These are phyloP conservation scores for Planiliza haematocheilus DNA, from an alignment of 2,113 vertebrate species.

Conservation along the genomic window DNA sequence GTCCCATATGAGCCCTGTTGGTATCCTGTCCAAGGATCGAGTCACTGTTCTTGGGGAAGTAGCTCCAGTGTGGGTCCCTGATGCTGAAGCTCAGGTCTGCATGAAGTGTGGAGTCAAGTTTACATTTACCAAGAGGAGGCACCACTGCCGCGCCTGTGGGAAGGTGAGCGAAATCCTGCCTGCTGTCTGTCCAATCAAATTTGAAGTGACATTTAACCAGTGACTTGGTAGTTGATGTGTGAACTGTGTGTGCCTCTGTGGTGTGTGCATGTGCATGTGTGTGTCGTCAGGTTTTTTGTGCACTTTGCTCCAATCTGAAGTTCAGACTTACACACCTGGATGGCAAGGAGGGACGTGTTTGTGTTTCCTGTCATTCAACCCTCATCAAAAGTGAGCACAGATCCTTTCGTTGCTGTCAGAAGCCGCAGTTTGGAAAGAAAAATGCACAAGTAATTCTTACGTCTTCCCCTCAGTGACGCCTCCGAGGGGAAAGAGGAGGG, in stretches of 20 bases:
- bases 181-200: neutral
- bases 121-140: constrained; percentile 96
- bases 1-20: constrained; percentile 84
- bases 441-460: neutral
- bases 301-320: constrained; percentile 93
- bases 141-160: constrained; percentile 97
- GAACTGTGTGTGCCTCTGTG: constrained; percentile 7
- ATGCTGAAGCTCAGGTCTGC: constrained; percentile 95
- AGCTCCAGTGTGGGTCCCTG: constrained; percentile 96
- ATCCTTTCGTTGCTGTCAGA: neutral
- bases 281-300: constrained; percentile 91
- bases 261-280: constrained; percentile 42
- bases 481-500: constrained; percentile 91
- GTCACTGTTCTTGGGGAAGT: constrained; percentile 91
- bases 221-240: constrained; percentile 3
- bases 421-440: neutral
- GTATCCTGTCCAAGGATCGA: constrained; percentile 87
- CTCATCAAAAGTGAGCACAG: constrained; percentile 91
- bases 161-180: constrained; percentile 85
- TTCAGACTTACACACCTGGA: constrained; percentile 95
- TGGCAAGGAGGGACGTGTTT: constrained; percentile 95
- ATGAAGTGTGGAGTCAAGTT: constrained; percentile 98
- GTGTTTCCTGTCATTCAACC: constrained; percentile 94
- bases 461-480: constrained; percentile 71
- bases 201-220: neutral